Conservation (phyloP, 2,888 invertebrate genomes). For the Bombylius discolor region DNA sequence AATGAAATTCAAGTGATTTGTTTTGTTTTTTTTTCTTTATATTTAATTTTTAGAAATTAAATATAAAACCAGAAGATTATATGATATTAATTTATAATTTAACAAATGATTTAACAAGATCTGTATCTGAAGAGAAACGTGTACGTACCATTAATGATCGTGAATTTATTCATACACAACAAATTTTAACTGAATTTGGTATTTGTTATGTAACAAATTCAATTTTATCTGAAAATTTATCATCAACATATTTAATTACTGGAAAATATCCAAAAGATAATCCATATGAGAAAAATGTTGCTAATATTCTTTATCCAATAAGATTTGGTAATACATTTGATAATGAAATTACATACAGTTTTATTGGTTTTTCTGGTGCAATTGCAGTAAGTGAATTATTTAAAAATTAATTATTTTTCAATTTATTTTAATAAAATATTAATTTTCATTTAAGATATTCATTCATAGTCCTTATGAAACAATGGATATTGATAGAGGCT, state of each 20-base stretch:
- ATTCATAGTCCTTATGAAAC: constrained; percentile 30
- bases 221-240: constrained; percentile 21
- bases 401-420: neutral
- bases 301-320: constrained; percentile 3
- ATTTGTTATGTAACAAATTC: constrained; percentile 31
- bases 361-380: constrained; percentile 24
- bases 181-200: constrained; percentile 33
- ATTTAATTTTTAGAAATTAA: constrained; percentile 16
- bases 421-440: neutral
- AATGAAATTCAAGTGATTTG: neutral
- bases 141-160: constrained; percentile 22
- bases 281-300: neutral
- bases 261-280: constrained; percentile 18
- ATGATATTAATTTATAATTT: constrained; percentile 33
- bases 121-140: constrained; percentile 11
- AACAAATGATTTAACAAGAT: constrained; percentile 19
- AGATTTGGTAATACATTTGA: constrained; percentile 24
- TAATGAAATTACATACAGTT: constrained; percentile 22
- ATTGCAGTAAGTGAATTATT: constrained; percentile 22
- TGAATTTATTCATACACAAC: constrained; percentile 18
- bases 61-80: constrained; percentile 26
- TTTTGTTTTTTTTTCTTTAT: neutral
- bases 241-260: constrained; percentile 24
- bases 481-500: constrained; percentile 25
- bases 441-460: constrained; percentile 19